These are phyloP conservation scores for Tarsius wallacei DNA, from an alignment of 2,797 vertebrate genomes.

Conservation along the genomic window DNA sequence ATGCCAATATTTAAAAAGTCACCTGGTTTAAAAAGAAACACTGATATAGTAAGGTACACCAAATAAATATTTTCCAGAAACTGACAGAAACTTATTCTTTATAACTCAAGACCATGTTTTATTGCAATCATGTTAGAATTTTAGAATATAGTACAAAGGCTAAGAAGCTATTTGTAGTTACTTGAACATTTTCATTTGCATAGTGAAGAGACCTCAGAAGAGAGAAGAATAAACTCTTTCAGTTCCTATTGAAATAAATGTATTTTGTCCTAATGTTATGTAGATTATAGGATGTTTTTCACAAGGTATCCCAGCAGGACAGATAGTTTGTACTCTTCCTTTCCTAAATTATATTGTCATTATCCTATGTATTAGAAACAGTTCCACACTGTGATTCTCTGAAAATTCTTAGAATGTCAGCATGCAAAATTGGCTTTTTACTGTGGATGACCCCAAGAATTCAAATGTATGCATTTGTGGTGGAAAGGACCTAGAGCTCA, in stretches of 20 bases:
- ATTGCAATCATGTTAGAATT: neutral
- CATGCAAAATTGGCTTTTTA: neutral
- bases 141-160: neutral
- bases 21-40: neutral
- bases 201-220: neutral
- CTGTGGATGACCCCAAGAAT: neutral
- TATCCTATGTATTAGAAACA: neutral
- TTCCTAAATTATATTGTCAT: neutral
- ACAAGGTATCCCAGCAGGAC: neutral
- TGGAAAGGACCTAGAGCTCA: neutral
- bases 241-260: neutral
- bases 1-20: neutral
- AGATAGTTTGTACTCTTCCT: neutral
- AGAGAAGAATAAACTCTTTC: neutral
- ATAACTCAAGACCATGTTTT: neutral
- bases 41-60: neutral
- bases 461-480: neutral
- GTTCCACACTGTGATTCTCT: neutral
- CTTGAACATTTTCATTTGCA: slow-evolving; percentile 6
- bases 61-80: neutral
- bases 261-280: neutral
- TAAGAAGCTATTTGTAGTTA: neutral
- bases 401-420: slow-evolving; percentile 7
- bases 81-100: neutral
- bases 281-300: neutral